phyloP scores from a whole-genome alignment of 2,888 invertebrate genomes.

The Venusia cambrica region DNA sequence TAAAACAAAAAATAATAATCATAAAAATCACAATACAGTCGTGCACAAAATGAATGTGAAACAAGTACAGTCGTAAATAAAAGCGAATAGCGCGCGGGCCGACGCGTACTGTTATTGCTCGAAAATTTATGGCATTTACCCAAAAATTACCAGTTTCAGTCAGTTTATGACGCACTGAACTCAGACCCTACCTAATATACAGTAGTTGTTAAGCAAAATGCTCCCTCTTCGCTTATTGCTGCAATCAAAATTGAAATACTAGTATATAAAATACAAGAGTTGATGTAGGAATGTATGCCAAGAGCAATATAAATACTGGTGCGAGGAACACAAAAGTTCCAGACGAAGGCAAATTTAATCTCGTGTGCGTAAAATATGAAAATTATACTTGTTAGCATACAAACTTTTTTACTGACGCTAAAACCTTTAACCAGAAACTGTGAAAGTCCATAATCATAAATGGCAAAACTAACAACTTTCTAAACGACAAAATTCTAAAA shows the following conservation, averaged over 20 bases:
- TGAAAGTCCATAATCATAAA: constrained; percentile 25
- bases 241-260: constrained; percentile 35
- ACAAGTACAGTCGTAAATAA: constrained; percentile 78
- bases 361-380: constrained; percentile 6
- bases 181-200: constrained; percentile 37
- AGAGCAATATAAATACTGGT: constrained; percentile 16
- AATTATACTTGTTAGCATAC: constrained; percentile 12
- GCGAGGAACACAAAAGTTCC: constrained; percentile 15
- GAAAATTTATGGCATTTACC: constrained; percentile 68
- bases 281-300: constrained; percentile 22
- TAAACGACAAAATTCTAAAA: constrained; percentile 34
- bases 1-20: constrained; percentile 56
- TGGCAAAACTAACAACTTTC: constrained; percentile 41
- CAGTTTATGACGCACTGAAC: constrained; percentile 58
- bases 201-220: constrained; percentile 34
- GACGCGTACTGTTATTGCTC: constrained; percentile 68
- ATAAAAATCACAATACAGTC: constrained; percentile 70
- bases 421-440: constrained; percentile 19
- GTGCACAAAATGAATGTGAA: constrained; percentile 72
- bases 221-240: constrained; percentile 34
- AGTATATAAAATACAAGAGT: constrained; percentile 29
- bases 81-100: constrained; percentile 69
- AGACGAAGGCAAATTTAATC: constrained; percentile 6
- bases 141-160: constrained; percentile 66
- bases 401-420: constrained; percentile 10